Evolutionary conservation across 2,113 vertebrate genomes (phyloP).

Genomic region (Cryptoleucopteryx plumbea): DNA sequence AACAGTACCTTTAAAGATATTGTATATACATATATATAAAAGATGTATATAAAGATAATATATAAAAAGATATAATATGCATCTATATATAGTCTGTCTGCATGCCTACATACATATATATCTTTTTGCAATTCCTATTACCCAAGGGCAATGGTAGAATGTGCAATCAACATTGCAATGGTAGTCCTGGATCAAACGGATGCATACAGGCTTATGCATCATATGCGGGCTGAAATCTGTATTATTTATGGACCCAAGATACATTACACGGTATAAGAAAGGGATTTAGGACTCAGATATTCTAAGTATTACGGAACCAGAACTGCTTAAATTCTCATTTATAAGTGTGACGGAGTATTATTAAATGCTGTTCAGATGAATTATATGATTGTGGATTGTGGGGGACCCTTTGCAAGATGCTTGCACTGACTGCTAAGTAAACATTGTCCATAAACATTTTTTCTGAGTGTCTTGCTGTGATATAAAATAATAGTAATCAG

Average conservation of each 20-base stretch:
- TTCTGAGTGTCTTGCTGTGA: neutral
- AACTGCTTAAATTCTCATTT: neutral
- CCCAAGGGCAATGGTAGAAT: neutral
- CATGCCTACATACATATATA: neutral
- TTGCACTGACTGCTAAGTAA: neutral
- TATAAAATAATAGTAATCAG: neutral
- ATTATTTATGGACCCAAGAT: neutral
- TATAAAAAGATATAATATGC: neutral
- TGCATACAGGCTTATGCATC: neutral
- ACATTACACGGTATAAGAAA: neutral
- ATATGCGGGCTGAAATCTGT: neutral
- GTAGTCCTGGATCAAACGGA: neutral
- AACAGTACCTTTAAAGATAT: neutral
- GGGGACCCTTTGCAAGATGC: neutral
- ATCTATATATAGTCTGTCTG: neutral
- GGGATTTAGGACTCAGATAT: neutral
- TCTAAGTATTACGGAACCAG: neutral
- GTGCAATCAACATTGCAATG: neutral
- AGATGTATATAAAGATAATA: neutral
- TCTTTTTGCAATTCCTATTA: neutral
- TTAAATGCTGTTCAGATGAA: neutral
- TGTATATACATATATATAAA: neutral
- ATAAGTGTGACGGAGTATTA: neutral
- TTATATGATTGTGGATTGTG: neutral
- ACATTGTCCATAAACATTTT: neutral